A percentile compares a stretch with the other conserved stretches of the same genome.
Conservation (phyloP, 1,140 invertebrate species). For the Sarcophaga peregrina region DNA sequence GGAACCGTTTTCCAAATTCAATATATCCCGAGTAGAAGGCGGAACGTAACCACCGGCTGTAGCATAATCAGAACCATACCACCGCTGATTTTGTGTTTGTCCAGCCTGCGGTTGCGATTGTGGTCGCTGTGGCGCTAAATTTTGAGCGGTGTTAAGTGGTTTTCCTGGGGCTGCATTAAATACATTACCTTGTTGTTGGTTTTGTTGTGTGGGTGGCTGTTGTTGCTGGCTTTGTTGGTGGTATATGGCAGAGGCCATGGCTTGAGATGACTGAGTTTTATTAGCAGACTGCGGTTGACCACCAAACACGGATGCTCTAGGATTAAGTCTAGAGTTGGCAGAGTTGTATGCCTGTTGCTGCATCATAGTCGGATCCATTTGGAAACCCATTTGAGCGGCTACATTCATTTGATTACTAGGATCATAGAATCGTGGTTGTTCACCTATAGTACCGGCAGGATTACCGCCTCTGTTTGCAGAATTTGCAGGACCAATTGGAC, state of each 20-base stretch:
- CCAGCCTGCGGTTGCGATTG: slow-evolving; percentile 51
- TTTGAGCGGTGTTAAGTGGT: background rate
- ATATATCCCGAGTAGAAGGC: slow-evolving; percentile 54
- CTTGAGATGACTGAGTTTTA: slow-evolving; percentile 42
- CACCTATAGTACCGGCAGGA: slow-evolving; percentile 41
- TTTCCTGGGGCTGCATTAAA: slow-evolving; percentile 27
- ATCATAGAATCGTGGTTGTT: slow-evolving; percentile 44
- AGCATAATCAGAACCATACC: slow-evolving; percentile 59
- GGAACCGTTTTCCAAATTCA: slow-evolving; percentile 61
- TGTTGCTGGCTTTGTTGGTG: slow-evolving; percentile 51
- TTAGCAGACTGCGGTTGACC: slow-evolving; percentile 36
- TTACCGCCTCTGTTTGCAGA: slow-evolving; percentile 32
- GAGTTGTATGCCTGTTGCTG: slow-evolving; percentile 36
- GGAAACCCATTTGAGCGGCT: slow-evolving; percentile 36
- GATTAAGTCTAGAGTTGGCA: slow-evolving; percentile 75
- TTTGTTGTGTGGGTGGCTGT: slow-evolving; percentile 47
- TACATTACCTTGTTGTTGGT: slow-evolving; percentile 40
- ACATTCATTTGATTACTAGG: slow-evolving; percentile 47
- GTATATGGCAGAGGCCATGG: slow-evolving; percentile 41
- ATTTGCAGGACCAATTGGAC: slow-evolving; percentile 54
- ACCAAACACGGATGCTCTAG: slow-evolving; percentile 80
- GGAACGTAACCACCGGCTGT: slow-evolving; percentile 46
- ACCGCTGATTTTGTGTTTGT: slow-evolving; percentile 52
- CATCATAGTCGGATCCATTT: slow-evolving; percentile 42
- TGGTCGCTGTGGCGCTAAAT: slow-evolving; percentile 46